Base-by-base conservation (phyloP, 1,140 invertebrate genomes). In the Drosophila sp. region DNA sequence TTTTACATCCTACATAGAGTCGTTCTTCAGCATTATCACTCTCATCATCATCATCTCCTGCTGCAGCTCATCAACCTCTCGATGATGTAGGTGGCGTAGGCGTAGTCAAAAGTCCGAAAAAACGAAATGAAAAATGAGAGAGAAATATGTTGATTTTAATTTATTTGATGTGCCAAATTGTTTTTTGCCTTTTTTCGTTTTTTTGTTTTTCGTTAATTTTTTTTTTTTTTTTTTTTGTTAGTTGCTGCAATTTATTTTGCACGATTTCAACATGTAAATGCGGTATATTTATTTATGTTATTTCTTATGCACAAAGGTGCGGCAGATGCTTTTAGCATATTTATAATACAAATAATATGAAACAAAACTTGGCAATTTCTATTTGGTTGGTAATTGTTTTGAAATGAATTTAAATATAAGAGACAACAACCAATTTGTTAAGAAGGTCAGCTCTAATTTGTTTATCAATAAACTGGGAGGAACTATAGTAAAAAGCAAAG, bases 241-340 rank as follows among this genome's bases (percentile, higher is more conserved):
- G 56, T 23, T 25, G 23, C 2, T 58, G 66, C 33, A 75, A 35
- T 70, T 76, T 70, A 56, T 70, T 74, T 69, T 68, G 76, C 55
- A 76, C 63, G 47, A 54, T 69, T 50, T 17, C 72, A 57, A 68
- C 58, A 80, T 60, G 60, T 69, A 84, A 80, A 72, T 67, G 54
- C 69, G 44, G 44, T 6, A 50, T 27, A 68, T 41, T 66, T 60
- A 54, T 60, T 41, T 41, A 29, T 58, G 56, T 35, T 58, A 35
- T 58, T 58, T 58, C 56, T 58, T 58, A 64, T 27, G 55, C 55
- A 66, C 65, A 41, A 32, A 77, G 32, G 54, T 10, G 32, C 23
- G 47, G 57, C 70, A 84, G 56, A 70, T 68, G 62, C 50, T 62
- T 72, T 84, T 57, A 67, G 56, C 56, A 60, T 63, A 76, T 76